Conservation (phyloP, 2,113 vertebrate species). For the Anseranas semipalmata region DNA sequence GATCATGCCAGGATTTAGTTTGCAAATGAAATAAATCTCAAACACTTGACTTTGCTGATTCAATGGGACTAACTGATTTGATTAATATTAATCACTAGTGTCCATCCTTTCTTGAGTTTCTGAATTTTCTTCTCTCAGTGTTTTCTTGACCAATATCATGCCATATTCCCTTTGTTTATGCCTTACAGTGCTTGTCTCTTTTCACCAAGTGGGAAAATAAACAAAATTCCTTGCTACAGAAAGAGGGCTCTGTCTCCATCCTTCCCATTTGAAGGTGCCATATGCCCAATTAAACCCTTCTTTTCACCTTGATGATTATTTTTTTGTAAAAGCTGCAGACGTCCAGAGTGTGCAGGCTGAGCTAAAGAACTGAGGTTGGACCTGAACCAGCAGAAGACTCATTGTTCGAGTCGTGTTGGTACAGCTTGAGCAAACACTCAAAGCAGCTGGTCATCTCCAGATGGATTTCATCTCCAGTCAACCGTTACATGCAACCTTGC, state of each 20-base stretch:
- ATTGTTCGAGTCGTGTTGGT: slow-evolving; percentile 53
- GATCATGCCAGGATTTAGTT: background rate
- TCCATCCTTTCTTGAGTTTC: background rate
- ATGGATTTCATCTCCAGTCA: slow-evolving; percentile 58
- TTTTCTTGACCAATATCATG: background rate
- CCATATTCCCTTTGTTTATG: background rate
- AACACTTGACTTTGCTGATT: background rate
- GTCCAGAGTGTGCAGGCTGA: background rate
- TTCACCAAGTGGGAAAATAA: background rate
- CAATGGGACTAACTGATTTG: background rate
- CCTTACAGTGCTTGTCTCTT: background rate
- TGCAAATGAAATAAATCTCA: background rate
- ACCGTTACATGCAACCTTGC: background rate
- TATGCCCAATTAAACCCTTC: slow-evolving; percentile 30
- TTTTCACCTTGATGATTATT: slow-evolving; percentile 56
- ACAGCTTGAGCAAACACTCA: slow-evolving; percentile 51
- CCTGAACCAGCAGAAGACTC: slow-evolving; percentile 42
- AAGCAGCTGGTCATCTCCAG: slow-evolving; percentile 44
- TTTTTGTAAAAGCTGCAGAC: slow-evolving; percentile 47
- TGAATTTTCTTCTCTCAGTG: background rate
- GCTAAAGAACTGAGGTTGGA: slow-evolving; percentile 51
- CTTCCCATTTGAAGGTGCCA: slow-evolving; percentile 9
- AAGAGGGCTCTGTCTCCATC: background rate
- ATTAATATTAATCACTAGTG: background rate
- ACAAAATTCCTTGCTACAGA: slow-evolving; percentile 37